phyloP scores from a whole-genome alignment of 2,888 invertebrate species.

The Autographa pulchrina region DNA sequence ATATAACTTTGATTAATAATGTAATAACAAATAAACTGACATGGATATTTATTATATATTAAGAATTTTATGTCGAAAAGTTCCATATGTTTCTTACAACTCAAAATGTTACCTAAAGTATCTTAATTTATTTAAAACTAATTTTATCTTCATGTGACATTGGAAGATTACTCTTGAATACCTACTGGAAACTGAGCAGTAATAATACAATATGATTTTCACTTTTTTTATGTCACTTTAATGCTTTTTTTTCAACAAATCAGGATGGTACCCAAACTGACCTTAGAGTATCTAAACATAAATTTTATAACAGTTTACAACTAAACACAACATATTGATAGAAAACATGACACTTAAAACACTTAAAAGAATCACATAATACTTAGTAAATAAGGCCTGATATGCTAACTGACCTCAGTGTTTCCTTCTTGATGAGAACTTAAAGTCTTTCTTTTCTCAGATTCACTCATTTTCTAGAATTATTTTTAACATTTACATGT shows the following conservation, averaged over 20 bases:
- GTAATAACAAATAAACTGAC: background rate
- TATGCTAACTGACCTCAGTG: slow-evolving; percentile 69
- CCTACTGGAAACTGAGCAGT: too few relatives aligned
- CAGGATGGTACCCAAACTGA: background rate
- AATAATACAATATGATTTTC: too few relatives aligned
- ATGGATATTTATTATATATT: too few relatives aligned
- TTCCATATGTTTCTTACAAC: too few relatives aligned
- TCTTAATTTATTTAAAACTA: too few relatives aligned
- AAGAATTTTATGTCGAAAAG: too few relatives aligned
- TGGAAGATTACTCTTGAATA: too few relatives aligned
- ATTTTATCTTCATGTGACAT: too few relatives aligned
- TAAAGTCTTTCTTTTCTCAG: slow-evolving; percentile 59
- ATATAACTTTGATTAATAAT: background rate
- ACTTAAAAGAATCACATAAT: background rate
- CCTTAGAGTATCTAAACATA: background rate
- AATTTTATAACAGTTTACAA: background rate
- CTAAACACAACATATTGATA: slow-evolving; percentile 14
- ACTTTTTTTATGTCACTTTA: too few relatives aligned
- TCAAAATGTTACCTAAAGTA: too few relatives aligned
- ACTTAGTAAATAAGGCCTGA: background rate
- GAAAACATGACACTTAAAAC: background rate
- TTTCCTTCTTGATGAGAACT: slow-evolving; percentile 56
- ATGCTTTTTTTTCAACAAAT: background rate
- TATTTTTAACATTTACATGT: slow-evolving; percentile 42
- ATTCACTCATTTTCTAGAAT: slow-evolving; percentile 67